A percentile compares a stretch with the other conserved stretches of the same genome.
Conservation (phyloP, 2,797 vertebrate species). For the Pangasius djambal region DNA sequence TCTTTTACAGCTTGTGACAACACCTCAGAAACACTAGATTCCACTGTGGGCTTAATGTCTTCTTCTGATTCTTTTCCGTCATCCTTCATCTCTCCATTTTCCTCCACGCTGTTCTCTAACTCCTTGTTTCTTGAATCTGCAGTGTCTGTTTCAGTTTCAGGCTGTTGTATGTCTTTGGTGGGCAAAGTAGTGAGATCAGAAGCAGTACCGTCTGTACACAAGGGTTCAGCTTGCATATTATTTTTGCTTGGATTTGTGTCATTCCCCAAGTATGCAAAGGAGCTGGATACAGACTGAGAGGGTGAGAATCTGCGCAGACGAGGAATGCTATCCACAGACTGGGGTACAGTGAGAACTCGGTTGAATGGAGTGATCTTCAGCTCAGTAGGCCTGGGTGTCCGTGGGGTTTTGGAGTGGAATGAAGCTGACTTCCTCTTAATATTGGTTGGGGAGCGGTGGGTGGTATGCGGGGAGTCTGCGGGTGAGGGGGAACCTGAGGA, state of each 20-base stretch:
- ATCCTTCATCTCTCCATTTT: conserved; percentile 33
- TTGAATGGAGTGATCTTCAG: conserved; percentile 91
- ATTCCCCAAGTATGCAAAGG: conserved; percentile 91
- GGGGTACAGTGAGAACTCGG: conserved; percentile 90
- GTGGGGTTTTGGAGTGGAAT: conserved; percentile 85
- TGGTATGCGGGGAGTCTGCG: conserved; percentile 83
- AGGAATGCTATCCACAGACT: conserved; percentile 96
- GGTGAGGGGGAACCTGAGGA: conserved; percentile 85
- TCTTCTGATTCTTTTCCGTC: conserved; percentile 59
- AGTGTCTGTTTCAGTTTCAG: conserved; percentile 55
- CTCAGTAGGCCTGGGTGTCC: conserved; percentile 88
- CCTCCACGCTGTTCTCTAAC: conserved; percentile 56
- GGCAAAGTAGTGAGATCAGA: conserved; percentile 55
- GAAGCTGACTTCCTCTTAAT: conserved; percentile 87
- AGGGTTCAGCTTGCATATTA: conserved; percentile 58
- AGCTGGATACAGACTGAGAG: conserved; percentile 85
- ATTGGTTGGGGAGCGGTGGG: conserved; percentile 87
- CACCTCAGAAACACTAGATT: conserved; percentile 85
- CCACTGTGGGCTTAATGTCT: conserved; percentile 75
- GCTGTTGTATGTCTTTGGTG: conserved; percentile 61
- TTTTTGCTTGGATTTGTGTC: conserved; percentile 68
- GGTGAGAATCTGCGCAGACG: conserved; percentile 92
- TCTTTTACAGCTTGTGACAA: conserved; percentile 86
- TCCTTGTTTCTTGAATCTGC: conserved; percentile 25
- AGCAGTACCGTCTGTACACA: conserved; percentile 60